Evolutionary conservation across 2,797 vertebrate species (phyloP).

Genomic region (Peromyscus nudipes): DNA sequence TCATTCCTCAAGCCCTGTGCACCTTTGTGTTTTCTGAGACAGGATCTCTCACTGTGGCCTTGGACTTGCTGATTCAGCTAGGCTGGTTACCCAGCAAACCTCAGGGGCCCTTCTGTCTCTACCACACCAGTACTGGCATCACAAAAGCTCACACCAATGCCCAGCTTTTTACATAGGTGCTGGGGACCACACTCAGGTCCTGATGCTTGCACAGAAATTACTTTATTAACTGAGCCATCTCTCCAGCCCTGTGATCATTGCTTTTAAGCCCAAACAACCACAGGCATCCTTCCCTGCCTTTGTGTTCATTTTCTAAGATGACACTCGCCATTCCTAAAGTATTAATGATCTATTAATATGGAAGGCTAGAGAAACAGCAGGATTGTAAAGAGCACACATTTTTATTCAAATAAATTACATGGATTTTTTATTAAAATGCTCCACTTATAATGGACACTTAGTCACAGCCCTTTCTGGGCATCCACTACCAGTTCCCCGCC

Average conservation of each 20-base stretch:
- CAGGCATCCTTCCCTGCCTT: neutral
- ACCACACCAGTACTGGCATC: neutral
- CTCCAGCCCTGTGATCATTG: neutral
- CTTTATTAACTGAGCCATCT: neutral
- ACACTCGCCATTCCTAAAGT: neutral
- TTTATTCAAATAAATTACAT: constrained; percentile 68
- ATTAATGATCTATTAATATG: constrained; percentile 58
- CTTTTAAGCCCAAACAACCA: neutral
- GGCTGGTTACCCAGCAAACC: neutral
- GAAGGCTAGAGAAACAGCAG: neutral
- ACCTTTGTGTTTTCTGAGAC: neutral
- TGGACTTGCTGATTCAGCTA: too few species aligned
- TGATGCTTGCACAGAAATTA: neutral
- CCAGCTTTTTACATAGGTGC: neutral
- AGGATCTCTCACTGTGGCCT: neutral
- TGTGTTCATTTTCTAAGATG: constrained; percentile 47
- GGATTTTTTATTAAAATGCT: constrained; percentile 42
- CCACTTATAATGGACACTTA: constrained; percentile 24
- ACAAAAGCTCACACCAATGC: neutral
- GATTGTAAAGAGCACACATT: constrained; percentile 3
- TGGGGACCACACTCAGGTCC: neutral
- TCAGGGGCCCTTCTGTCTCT: neutral
- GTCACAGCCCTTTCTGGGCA: constrained; percentile 5
- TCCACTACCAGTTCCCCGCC: neutral
- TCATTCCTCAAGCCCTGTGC: neutral